phyloP scores from a whole-genome alignment of 2,113 vertebrate genomes.

The Aspiorhynchus laticeps region DNA sequence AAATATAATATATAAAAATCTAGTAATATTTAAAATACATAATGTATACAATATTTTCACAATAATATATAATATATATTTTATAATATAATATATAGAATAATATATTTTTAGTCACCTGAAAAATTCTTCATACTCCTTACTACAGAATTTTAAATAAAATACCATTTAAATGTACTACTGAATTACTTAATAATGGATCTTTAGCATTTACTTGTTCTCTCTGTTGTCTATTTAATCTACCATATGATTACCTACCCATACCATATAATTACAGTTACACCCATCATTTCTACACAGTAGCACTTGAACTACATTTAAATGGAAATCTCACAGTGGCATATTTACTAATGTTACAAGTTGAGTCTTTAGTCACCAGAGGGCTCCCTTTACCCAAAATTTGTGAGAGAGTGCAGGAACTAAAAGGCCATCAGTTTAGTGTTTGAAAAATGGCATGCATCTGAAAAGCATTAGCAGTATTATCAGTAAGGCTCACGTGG shows the following conservation, averaged over 20 bases:
- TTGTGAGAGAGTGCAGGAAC: background rate
- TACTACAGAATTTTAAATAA: background rate
- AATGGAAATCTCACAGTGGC: background rate
- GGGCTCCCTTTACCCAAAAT: constrained; percentile 43
- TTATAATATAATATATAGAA: background rate
- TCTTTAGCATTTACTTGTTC: background rate
- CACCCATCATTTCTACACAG: background rate
- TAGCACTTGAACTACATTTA: background rate
- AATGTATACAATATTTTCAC: too few species aligned
- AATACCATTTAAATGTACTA: background rate
- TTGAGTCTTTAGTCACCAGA: constrained; percentile 51
- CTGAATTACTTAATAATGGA: background rate
- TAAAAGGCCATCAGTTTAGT: background rate
- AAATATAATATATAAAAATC: background rate
- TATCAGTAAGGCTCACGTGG: background rate
- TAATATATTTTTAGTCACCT: background rate
- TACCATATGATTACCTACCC: background rate
- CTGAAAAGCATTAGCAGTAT: background rate
- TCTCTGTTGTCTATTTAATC: background rate
- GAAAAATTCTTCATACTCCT: background rate
- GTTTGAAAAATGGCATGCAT: background rate
- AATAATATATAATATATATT: background rate
- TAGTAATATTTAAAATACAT: too few species aligned
- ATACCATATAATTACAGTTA: background rate
- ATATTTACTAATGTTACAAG: background rate